Evolutionary conservation across 2,888 invertebrate genomes (phyloP).

Genomic region (Cheilosia vernalis): DNA sequence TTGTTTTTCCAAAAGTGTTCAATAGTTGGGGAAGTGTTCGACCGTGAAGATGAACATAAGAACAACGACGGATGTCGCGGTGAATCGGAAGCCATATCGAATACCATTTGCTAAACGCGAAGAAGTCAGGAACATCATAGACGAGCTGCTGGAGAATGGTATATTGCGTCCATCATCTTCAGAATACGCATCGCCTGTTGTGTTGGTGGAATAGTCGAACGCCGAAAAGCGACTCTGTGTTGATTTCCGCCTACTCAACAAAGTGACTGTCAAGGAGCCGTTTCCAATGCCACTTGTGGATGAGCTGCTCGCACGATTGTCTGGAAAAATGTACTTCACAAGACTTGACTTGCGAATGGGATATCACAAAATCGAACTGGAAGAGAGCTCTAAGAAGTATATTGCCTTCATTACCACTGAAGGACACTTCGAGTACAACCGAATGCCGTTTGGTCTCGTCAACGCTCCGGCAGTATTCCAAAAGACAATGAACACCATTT

Average conservation of each 20-base stretch:
- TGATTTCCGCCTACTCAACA: conserved; percentile 12
- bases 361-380: conserved; percentile 55
- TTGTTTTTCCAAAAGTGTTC: too few relatives aligned
- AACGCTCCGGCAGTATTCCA: conserved; percentile 68
- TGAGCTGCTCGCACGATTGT: neutral
- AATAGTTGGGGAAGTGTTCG: too few relatives aligned
- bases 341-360: conserved; percentile 57
- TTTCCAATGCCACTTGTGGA: conserved; percentile 20
- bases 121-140: too few relatives aligned
- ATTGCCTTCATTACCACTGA: conserved; percentile 24
- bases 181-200: neutral
- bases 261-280: conserved; percentile 1
- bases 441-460: conserved; percentile 69
- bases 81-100: too few relatives aligned
- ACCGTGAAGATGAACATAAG: too few relatives aligned
- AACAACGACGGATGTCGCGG: too few relatives aligned
- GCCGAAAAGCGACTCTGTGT: conserved; percentile 21
- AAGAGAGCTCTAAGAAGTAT: conserved; percentile 20
- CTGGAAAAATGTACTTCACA: conserved; percentile 8
- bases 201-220: conserved; percentile 6
- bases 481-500: conserved; percentile 51
- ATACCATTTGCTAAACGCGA: too few relatives aligned
- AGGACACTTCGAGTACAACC: conserved; percentile 67
- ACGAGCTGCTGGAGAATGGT: too few relatives aligned
- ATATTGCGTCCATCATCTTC: too few relatives aligned